A percentile compares a stretch with the other conserved stretches of the same genome.
These are phyloP conservation scores for Clivina fossor DNA, from an alignment of 2,888 invertebrate genomes.

Conservation along the genomic window DNA sequence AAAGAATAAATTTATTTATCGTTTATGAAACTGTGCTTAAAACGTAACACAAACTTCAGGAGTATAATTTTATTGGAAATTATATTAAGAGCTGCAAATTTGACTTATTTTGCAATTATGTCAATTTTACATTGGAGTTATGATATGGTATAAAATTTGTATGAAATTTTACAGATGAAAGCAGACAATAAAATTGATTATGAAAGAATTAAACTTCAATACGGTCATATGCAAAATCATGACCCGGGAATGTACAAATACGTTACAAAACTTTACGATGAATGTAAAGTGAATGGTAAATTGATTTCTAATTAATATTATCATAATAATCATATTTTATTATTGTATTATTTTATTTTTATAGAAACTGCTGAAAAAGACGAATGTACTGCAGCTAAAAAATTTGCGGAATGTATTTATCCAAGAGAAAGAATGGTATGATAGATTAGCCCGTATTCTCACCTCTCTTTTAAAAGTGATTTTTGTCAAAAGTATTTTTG, in stretches of 20 bases:
- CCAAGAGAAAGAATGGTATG: constrained; percentile 16
- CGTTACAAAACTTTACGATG: constrained; percentile 13
- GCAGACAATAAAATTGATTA: constrained; percentile 9
- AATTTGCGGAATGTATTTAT: constrained; percentile 17
- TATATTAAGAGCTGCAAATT: no score
- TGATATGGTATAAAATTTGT: neutral
- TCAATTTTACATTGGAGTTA: no score
- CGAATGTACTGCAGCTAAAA: constrained; percentile 14
- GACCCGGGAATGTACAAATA: neutral
- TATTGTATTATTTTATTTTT: constrained; percentile 6
- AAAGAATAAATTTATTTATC: no score
- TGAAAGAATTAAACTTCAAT: constrained; percentile 4
- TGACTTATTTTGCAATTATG: no score
- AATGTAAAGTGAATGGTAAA: constrained; percentile 10
- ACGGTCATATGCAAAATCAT: neutral
- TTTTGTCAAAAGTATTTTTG: no score
- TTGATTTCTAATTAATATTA: constrained; percentile 1
- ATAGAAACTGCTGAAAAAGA: constrained; percentile 10
- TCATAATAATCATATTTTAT: neutral
- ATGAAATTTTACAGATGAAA: constrained; percentile 3
- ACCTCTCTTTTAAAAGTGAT: no score
- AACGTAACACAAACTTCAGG: no score
- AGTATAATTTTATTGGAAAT: no score
- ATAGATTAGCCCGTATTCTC: neutral
- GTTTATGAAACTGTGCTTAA: no score